These are phyloP conservation scores for Drosophila flavopinicola DNA, from an alignment of 2,888 invertebrate species.

Conservation along the genomic window DNA sequence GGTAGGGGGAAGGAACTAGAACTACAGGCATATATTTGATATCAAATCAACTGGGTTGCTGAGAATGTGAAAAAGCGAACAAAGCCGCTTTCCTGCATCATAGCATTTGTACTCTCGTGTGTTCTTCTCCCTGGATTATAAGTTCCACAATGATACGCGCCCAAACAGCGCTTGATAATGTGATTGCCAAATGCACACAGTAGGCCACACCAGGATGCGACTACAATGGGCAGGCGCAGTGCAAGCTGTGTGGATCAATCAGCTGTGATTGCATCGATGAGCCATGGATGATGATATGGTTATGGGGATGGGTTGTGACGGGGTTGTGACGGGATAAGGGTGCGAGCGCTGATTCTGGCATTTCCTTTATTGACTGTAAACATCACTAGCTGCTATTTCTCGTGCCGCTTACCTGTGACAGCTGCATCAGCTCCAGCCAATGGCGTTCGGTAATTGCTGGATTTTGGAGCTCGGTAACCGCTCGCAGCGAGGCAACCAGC, in stretches of 20 bases:
- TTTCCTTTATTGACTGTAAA: constrained; percentile 24
- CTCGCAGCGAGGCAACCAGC: constrained; percentile 95
- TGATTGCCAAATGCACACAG: background rate
- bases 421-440: constrained; percentile 97
- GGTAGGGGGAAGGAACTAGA: too few species aligned
- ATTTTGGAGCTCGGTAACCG: constrained; percentile 97
- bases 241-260: constrained; percentile 47
- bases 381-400: constrained; percentile 24
- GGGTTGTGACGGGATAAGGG: background rate
- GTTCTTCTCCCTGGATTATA: background rate
- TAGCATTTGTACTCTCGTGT: background rate
- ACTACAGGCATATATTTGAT: too few species aligned
- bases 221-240: constrained; percentile 10
- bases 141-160: background rate
- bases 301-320: background rate
- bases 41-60: too few species aligned
- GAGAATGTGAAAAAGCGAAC: too few species aligned
- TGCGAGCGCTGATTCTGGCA: background rate
- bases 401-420: constrained; percentile 89
- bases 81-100: too few species aligned
- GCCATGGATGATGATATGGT: background rate
- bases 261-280: constrained; percentile 36
- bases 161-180: constrained; percentile 9
- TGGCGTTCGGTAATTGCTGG: constrained; percentile 97
- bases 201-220: background rate